These are phyloP conservation scores for Xestia xanthographa DNA, from an alignment of 2,888 invertebrate species.

Conservation along the genomic window DNA sequence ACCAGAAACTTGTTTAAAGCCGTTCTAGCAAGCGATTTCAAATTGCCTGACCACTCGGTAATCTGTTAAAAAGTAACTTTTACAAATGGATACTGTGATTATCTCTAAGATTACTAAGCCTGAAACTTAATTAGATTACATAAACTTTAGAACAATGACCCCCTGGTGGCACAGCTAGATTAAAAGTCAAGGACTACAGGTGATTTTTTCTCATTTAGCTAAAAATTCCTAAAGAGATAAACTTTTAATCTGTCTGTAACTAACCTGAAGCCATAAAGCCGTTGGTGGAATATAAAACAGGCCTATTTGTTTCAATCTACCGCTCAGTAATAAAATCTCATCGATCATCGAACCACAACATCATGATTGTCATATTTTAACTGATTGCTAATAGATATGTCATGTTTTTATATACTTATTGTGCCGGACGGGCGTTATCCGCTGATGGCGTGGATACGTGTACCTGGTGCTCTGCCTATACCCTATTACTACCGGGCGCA, in stretches of 20 bases:
- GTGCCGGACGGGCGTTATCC: too few relatives aligned
- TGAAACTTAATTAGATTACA: background rate
- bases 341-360: background rate
- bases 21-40: background rate
- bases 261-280: conserved; percentile 21
- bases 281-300: conserved; percentile 42
- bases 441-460: too few relatives aligned
- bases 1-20: background rate
- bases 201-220: conserved; percentile 31
- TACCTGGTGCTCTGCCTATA: too few relatives aligned
- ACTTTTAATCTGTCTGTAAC: conserved; percentile 33
- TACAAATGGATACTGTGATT: background rate
- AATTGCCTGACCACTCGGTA: background rate
- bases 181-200: conserved; percentile 11
- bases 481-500: too few relatives aligned
- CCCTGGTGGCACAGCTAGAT: conserved; percentile 4
- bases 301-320: conserved; percentile 27
- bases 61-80: background rate
- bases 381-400: conserved; percentile 3
- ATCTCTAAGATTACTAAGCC: background rate
- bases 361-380: background rate
- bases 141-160: background rate
- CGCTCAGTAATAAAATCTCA: conserved; percentile 13
- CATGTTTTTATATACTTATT: background rate
- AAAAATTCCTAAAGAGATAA: conserved; percentile 24